These are phyloP conservation scores for Chloroceryle inda DNA, from an alignment of 2,797 vertebrate genomes.

Conservation along the genomic window DNA sequence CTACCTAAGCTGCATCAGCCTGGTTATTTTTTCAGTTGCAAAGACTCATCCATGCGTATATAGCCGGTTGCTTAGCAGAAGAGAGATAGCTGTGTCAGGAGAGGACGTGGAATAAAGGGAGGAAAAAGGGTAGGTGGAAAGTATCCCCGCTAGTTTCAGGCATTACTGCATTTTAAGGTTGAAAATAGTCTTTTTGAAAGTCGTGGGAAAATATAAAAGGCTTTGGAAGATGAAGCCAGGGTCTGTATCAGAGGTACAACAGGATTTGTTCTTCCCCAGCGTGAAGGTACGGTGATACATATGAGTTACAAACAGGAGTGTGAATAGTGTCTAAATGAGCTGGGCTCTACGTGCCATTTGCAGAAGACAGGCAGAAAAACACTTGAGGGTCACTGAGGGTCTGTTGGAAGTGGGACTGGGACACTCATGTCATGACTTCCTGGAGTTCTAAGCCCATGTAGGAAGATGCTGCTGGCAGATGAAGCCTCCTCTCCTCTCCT, in stretches of 20 bases:
- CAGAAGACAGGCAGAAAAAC: not conserved
- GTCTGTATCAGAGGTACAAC: not conserved
- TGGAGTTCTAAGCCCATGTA: not conserved
- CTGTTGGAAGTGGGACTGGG: not conserved
- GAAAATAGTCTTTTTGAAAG: not conserved
- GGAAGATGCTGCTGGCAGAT: not conserved
- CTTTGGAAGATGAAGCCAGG: not conserved
- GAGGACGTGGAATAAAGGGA: not conserved
- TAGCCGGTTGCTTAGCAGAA: constrained; percentile 23
- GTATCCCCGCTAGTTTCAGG: not conserved
- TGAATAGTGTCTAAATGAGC: not conserved
- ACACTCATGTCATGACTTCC: not conserved
- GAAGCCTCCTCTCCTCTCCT: not conserved
- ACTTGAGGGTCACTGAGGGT: not conserved
- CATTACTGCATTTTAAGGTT: not conserved
- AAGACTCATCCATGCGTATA: constrained; percentile 55
- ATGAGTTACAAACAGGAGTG: not conserved
- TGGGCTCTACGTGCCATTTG: not conserved
- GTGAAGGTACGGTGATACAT: not conserved
- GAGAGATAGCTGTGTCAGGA: constrained; percentile 24
- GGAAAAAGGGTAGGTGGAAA: not conserved
- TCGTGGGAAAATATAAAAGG: not conserved
- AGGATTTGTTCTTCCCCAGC: not conserved
- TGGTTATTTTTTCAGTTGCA: constrained; percentile 52
- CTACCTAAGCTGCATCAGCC: constrained; percentile 59